Evolutionary conservation across 2,888 invertebrate species (phyloP).

Genomic region (Bimastos eiseni): DNA sequence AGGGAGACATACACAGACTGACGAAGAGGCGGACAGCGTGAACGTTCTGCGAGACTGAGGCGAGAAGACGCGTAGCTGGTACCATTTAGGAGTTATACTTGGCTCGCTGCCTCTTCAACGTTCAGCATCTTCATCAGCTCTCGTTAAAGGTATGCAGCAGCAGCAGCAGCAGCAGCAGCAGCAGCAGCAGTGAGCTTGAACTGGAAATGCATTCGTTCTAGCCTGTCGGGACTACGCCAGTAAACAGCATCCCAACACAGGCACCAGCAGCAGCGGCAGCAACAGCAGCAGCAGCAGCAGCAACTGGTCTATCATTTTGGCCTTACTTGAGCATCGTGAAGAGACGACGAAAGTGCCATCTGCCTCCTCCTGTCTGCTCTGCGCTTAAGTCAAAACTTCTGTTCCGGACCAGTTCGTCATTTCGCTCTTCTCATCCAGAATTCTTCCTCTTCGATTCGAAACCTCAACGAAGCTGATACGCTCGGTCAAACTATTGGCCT

Average conservation of each 20-base stretch:
- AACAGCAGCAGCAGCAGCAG: background rate
- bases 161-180: conserved; percentile 21
- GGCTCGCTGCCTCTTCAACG: background rate
- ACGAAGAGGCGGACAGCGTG: background rate
- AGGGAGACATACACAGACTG: background rate
- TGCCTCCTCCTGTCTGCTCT: background rate
- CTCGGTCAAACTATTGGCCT: background rate
- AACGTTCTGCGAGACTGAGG: background rate
- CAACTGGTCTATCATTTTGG: conserved; percentile 7
- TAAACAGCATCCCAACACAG: background rate
- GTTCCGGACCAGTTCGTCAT: background rate
- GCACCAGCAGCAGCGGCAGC: background rate
- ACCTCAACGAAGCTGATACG: background rate
- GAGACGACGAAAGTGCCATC: conserved; percentile 5
- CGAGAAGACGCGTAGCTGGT: background rate
- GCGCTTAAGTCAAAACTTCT: background rate
- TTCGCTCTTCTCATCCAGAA: background rate
- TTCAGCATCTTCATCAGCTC: background rate
- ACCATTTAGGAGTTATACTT: conserved; percentile 23
- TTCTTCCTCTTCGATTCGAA: background rate
- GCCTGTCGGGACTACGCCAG: background rate
- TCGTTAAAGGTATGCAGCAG: conserved; percentile 26
- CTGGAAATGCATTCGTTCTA: background rate
- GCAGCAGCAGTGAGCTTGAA: background rate
- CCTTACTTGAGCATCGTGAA: background rate